Evolutionary conservation across 2,113 vertebrate species (phyloP).

Genomic region (Tympanuchus pallidicinctus): DNA sequence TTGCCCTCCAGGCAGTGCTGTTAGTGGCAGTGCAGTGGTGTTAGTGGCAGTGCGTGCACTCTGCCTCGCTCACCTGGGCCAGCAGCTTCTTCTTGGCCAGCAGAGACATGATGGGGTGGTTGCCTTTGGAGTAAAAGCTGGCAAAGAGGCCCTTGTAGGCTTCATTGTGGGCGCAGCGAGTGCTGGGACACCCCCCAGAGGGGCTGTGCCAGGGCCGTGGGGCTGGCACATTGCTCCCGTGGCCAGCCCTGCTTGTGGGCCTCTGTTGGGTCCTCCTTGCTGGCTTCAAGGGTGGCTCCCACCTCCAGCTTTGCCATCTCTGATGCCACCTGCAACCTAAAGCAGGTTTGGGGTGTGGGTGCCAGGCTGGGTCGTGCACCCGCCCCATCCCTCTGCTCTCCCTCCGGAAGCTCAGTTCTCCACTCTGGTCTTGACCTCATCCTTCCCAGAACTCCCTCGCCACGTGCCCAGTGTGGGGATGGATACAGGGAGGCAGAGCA

Average conservation of each 20-base stretch:
- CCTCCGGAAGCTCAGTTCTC: neutral
- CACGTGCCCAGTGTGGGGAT: neutral
- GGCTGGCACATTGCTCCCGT: neutral
- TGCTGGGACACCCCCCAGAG: neutral
- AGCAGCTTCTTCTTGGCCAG: conserved; percentile 91
- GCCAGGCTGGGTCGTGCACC: neutral
- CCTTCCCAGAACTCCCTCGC: fast-evolving
- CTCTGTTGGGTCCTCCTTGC: fast-evolving
- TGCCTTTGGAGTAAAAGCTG: conserved; percentile 74
- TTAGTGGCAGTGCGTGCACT: conserved; percentile 55
- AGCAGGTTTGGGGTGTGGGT: neutral
- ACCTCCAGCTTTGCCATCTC: conserved; percentile 8
- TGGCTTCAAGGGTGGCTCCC: neutral
- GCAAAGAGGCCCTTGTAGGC: conserved; percentile 75
- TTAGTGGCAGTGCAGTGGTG: conserved; percentile 51
- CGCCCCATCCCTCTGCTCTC: fast-evolving
- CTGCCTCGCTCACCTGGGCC: conserved; percentile 87
- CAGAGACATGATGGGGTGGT: conserved; percentile 88
- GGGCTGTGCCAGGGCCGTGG: neutral
- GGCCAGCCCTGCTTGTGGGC: neutral
- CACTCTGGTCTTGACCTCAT: neutral
- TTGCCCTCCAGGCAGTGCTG: neutral
- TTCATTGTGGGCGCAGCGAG: conserved; percentile 62
- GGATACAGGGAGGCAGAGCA: neutral
- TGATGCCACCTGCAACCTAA: neutral